Percentiles rank a stretch among this genome's conserved stretches.
These are phyloP conservation scores for Desmophyllum pertusum DNA, from an alignment of 92 coral and sea anemone genomes.

Conservation along the genomic window DNA sequence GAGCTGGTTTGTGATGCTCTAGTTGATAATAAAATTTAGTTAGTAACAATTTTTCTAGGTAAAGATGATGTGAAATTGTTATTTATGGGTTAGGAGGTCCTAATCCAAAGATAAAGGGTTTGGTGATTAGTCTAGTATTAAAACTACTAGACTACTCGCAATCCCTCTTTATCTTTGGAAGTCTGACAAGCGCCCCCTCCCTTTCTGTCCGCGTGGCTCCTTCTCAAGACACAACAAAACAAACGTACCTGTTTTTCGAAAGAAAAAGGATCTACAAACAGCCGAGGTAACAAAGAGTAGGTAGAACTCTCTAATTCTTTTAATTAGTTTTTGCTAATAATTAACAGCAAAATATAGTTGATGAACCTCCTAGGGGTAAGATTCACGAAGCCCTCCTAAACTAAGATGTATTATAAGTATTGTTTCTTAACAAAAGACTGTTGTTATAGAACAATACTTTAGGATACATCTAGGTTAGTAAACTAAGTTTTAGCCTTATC, in stretches of 20 bases:
- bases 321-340: background rate
- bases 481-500: too few species aligned
- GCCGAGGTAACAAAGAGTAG: background rate
- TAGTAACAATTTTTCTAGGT: background rate
- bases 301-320: background rate
- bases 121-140: too few species aligned
- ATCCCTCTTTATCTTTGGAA: background rate
- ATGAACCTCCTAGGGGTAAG: background rate
- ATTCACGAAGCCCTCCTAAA: too few species aligned
- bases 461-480: too few species aligned
- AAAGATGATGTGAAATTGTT: background rate
- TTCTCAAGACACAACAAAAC: background rate
- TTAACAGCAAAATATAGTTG: background rate
- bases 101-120: too few species aligned
- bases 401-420: too few species aligned
- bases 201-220: too few species aligned
- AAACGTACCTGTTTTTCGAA: background rate
- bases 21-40: background rate
- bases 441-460: too few species aligned
- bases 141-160: background rate
- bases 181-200: background rate
- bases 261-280: background rate
- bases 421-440: too few species aligned
- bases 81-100: background rate
- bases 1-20: background rate